Evolutionary conservation across 2,797 vertebrate genomes (phyloP), one percentile per base, ranked within the genome.

Genomic region (Nothura maculosa): DNA sequence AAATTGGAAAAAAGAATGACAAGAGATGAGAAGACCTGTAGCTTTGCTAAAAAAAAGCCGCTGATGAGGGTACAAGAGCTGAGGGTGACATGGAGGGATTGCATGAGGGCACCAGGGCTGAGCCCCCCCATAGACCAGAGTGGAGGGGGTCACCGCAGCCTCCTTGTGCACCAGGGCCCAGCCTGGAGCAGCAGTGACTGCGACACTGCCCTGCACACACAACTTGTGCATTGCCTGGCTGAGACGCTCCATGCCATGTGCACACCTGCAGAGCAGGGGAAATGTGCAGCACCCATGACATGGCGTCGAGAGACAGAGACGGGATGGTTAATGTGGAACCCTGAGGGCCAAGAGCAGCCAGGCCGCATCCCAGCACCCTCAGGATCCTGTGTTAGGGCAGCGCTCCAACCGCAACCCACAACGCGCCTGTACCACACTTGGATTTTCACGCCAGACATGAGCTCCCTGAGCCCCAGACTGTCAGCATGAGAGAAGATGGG

Each of bases 1-100:
- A 85, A 95, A 95, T 94, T 68, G 80, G 64, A 32, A 55, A 50
- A 36, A 38, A 87, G 82, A 87, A 76, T 93, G 92, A 12, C 47
- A 48, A 22, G 82, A 32, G 69, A 72, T 66, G 73, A 58, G 57
- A 85, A 58, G 57, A 85, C 69, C 1, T 1, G 81, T 81, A 75
- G 64, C 76, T 86, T 70, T 63, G 13, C 70, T 32, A 64, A 60
- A 87, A 86, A 92, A 87, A 86, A 92, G 58, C 54, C 47, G 77
- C 69, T 43, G 89, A 90, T 94, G 81, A 70, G 81, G 64, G 74
- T 74, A 57, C 50, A 42, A 68, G 58, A 90, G 20, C 13, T 8
- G 58, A 86, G 32, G 62, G 79, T 2, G 9, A 73, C 0, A 1
- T 30, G 20, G 20, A 25, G n/a, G 22, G 32, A 38, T 36, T 27